Percentiles rank a stretch among this genome's conserved stretches.
Conservation (phyloP, 2,888 invertebrate species). For the Ophioninae sp. region DNA sequence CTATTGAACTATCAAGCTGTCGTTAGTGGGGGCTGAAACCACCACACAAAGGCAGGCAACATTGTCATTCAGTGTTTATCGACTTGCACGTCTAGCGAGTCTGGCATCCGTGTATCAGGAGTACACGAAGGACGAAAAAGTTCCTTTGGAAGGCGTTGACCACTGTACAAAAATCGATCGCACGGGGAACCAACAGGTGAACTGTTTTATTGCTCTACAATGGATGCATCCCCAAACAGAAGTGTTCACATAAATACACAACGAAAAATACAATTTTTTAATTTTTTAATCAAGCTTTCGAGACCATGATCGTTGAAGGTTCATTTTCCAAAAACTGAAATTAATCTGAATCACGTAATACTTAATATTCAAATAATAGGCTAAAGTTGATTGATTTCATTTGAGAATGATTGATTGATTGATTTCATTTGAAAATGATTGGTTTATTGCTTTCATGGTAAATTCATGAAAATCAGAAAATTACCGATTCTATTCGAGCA, state of each 20-base stretch:
- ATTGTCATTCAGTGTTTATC: slow-evolving; percentile 55
- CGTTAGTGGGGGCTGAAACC: background rate
- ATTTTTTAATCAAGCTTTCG: background rate
- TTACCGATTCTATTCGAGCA: too few relatives aligned
- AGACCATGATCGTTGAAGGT: too few relatives aligned
- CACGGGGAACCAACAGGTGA: slow-evolving; percentile 16
- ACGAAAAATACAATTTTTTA: background rate
- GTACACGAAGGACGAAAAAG: slow-evolving; percentile 58
- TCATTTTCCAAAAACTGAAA: too few relatives aligned
- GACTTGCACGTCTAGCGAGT: slow-evolving; percentile 64
- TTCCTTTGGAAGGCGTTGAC: slow-evolving; percentile 32
- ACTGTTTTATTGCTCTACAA: background rate
- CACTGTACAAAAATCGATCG: slow-evolving; percentile 54
- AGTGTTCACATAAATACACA: background rate
- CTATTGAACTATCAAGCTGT: background rate
- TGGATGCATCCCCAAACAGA: background rate
- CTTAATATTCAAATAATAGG: too few relatives aligned
- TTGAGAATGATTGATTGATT: too few relatives aligned
- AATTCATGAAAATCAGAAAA: too few relatives aligned
- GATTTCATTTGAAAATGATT: too few relatives aligned
- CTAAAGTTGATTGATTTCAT: too few relatives aligned
- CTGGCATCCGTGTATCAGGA: slow-evolving; percentile 67
- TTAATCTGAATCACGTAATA: too few relatives aligned
- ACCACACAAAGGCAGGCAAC: background rate
- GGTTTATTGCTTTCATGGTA: too few relatives aligned